Conservation (phyloP, 2,888 invertebrate species). For the Eristalis intricaria region DNA sequence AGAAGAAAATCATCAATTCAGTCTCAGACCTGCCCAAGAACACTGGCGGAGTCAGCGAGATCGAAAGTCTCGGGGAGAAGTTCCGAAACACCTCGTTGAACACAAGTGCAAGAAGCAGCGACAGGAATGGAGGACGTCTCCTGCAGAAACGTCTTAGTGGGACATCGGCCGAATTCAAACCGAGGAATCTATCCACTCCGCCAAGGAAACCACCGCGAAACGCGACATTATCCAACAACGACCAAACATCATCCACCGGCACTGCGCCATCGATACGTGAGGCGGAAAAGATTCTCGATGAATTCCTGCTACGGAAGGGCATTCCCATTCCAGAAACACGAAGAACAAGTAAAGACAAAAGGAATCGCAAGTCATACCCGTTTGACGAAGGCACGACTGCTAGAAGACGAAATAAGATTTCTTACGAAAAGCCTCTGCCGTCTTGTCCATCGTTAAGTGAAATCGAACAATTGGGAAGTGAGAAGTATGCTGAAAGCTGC, state of each 20-base stretch:
- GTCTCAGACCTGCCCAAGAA: constrained; percentile 2
- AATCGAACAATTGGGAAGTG: constrained; percentile 74
- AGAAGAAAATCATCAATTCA: constrained; percentile 32
- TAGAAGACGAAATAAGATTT: neutral
- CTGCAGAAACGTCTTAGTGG: constrained; percentile 77
- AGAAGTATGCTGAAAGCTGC: constrained; percentile 71
- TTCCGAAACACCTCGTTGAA: constrained; percentile 65
- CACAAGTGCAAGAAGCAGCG: constrained; percentile 73
- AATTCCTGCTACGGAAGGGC: constrained; percentile 76
- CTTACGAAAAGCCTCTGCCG: constrained; percentile 64
- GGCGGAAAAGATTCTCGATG: constrained; percentile 77
- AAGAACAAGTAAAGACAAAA: neutral
- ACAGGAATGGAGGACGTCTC: constrained; percentile 76
- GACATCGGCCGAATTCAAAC: constrained; percentile 74
- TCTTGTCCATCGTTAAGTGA: constrained; percentile 78
- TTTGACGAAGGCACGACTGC: constrained; percentile 62
- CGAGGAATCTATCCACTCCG: constrained; percentile 74
- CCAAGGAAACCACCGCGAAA: constrained; percentile 80
- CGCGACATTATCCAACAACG: constrained; percentile 74
- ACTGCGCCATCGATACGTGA: constrained; percentile 78
- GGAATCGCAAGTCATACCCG: constrained; percentile 75
- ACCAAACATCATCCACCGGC: constrained; percentile 74
- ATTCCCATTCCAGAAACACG: constrained; percentile 66
- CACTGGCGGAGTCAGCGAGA: constrained; percentile 58
- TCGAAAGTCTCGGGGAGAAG: constrained; percentile 64